A percentile compares a stretch with the other conserved stretches of the same genome.
Conservation (phyloP, 92 coral and sea anemone genomes). For the Palythoa caribaeorum region DNA sequence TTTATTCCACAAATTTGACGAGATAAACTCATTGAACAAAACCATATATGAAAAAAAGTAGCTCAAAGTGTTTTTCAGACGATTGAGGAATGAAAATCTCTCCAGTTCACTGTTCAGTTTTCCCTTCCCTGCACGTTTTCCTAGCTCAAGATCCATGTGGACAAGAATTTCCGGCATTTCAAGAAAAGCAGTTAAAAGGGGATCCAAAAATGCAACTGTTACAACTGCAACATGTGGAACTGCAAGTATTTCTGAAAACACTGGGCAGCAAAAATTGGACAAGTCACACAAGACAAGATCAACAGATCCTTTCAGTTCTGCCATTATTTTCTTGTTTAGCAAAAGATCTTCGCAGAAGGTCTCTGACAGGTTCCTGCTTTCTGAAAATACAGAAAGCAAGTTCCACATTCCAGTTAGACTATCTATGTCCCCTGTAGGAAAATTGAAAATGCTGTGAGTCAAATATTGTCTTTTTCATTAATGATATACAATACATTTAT, state of each 20-base stretch:
- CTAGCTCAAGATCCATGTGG: constrained; percentile 33
- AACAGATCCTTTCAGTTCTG: constrained; percentile 37
- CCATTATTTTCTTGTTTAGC: constrained; percentile 25
- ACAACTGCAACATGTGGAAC: constrained; percentile 43
- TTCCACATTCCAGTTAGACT: constrained; percentile 34
- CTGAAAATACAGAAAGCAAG: background rate
- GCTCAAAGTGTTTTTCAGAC: constrained; percentile 44
- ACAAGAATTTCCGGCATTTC: constrained; percentile 24
- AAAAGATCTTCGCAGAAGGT: constrained; percentile 52
- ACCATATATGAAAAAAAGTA: background rate
- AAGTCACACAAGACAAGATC: constrained; percentile 60
- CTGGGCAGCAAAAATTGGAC: constrained; percentile 39
- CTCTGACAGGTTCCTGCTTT: background rate
- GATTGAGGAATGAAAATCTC: constrained; percentile 46
- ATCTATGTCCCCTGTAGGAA: constrained; percentile 8
- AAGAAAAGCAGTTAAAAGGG: background rate
- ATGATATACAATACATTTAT: too few relatives aligned
- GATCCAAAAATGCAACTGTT: constrained; percentile 40
- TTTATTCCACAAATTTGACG: constrained; percentile 50
- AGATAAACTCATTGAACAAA: background rate
- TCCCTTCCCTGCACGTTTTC: background rate
- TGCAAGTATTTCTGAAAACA: constrained; percentile 48
- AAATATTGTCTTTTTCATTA: too few relatives aligned
- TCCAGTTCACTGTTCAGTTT: background rate
- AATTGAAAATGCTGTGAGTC: background rate